Percentiles rank a stretch among this genome's conserved stretches.
Conservation (phyloP, 2,888 invertebrate genomes). For the Pachymerium ferrugineum region DNA sequence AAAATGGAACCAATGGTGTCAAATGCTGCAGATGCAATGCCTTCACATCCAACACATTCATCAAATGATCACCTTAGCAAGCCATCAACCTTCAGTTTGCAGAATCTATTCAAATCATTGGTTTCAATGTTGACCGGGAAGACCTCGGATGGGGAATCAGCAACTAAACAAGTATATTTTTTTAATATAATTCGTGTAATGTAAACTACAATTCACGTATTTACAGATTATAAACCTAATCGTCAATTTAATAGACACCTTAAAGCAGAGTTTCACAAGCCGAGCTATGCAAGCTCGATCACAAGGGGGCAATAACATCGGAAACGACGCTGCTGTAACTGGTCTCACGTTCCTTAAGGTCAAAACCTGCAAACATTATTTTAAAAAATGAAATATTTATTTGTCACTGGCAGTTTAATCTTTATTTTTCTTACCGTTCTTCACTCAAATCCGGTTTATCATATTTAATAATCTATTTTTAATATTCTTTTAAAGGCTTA, state of each 20-base stretch:
- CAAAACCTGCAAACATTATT: constrained; percentile 34
- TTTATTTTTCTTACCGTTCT: no score
- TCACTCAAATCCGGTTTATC: background rate
- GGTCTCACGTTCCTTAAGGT: constrained; percentile 79
- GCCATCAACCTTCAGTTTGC: background rate
- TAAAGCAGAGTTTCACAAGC: constrained; percentile 89
- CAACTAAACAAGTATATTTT: background rate
- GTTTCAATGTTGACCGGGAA: background rate
- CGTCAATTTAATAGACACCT: constrained; percentile 64
- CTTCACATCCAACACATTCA: background rate
- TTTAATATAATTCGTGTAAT: background rate
- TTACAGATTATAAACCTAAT: background rate
- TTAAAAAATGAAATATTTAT: no score
- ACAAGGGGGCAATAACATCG: constrained; percentile 77
- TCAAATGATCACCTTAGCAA: background rate
- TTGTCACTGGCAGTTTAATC: background rate
- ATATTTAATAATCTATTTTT: no score
- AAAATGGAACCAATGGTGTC: background rate
- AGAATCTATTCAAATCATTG: background rate
- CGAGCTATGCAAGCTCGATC: constrained; percentile 78
- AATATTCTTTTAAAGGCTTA: constrained; percentile 61
- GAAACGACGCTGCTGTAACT: constrained; percentile 82
- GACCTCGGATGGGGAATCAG: background rate
- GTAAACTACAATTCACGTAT: background rate
- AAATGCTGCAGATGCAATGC: background rate